Percentiles rank a stretch among this genome's conserved stretches.
Evolutionary conservation across 2,113 vertebrate species (phyloP).

Genomic region (Hyaena hyaena): DNA sequence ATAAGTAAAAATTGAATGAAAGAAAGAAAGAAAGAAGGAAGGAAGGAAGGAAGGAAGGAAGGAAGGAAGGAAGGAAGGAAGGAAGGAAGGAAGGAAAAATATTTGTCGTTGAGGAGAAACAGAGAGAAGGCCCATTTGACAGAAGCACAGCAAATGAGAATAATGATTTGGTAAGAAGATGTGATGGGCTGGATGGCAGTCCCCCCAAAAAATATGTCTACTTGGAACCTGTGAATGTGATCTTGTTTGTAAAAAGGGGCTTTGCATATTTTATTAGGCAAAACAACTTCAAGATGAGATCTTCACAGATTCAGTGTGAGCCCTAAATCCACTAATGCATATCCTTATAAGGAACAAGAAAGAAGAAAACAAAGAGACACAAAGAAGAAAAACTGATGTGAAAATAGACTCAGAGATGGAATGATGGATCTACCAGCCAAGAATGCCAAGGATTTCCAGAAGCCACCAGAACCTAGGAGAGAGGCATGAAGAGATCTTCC

Average conservation of each 20-base stretch:
- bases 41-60: no score
- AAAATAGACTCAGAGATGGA: background rate
- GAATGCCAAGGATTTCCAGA: background rate
- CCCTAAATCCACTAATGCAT: background rate
- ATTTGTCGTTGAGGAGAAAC: background rate
- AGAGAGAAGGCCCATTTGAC: background rate
- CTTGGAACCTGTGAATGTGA: background rate
- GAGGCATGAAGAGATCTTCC: background rate
- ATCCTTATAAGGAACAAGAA: background rate
- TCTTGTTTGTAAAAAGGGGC: background rate
- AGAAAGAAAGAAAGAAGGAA: background rate
- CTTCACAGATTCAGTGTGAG: background rate
- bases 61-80: background rate
- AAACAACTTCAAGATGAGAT: background rate
- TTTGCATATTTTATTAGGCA: background rate
- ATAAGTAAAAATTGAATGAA: no score
- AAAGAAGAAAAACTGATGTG: background rate
- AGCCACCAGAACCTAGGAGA: background rate
- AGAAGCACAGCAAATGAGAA: background rate
- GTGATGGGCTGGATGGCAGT: background rate
- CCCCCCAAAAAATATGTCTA: background rate
- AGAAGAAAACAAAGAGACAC: background rate
- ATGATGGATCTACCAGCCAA: rapidly evolving
- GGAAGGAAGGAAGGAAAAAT: background rate
- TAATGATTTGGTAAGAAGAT: background rate